Evolutionary conservation across 2,888 invertebrate genomes (phyloP), one percentile per base, ranked within the genome.

Genomic region (Drosophila buzzatii): DNA sequence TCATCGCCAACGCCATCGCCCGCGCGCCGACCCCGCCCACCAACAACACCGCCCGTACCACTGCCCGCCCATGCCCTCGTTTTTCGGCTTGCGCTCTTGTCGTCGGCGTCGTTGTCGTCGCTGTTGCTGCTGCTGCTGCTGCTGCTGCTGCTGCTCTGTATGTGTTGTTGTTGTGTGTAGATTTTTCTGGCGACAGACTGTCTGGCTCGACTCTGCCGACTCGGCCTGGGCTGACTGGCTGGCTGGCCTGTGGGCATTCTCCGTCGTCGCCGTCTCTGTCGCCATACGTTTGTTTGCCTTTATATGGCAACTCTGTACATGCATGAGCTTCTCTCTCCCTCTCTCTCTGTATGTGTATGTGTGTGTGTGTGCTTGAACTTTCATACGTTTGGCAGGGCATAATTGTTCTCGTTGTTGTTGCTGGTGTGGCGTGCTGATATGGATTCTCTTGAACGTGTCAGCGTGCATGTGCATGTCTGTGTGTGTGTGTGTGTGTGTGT

Each of bases 121-220:
- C 8, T 10, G 33, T 18, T 18, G 55, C 0, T 58, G 27, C 20
- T 51, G 27, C 31, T 49, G 39, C 39, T 44, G 58, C 45, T 70
- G 56, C 23, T 53, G 37, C 16, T 14, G 31, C 31, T 62, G 39
- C 45, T 76, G 70, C 49, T 68, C 64, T 68, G n/a, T n/a, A n/a
- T n/a, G n/a, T 76, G 73, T 58, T 79, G 79, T 33, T 33, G 39
- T 39, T 39, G 39, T 76, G 71, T 80, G 80, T 80, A 64, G 80
- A 80, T 81, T 81, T 80, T 80, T 73, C 76, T 81, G 81, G 81
- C 81, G 81, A 81, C 81, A 81, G 81, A 81, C 81, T 81, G 81
- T 81, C 81, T 81, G 80, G 80, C 78, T 62, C 66, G 80, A 75
- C 75, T 82, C 58, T 68, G 73, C 45, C 61, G 41, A 39, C 51